phyloP scores from a whole-genome alignment of 2,797 vertebrate genomes.

The Gambelia wislizenii region DNA sequence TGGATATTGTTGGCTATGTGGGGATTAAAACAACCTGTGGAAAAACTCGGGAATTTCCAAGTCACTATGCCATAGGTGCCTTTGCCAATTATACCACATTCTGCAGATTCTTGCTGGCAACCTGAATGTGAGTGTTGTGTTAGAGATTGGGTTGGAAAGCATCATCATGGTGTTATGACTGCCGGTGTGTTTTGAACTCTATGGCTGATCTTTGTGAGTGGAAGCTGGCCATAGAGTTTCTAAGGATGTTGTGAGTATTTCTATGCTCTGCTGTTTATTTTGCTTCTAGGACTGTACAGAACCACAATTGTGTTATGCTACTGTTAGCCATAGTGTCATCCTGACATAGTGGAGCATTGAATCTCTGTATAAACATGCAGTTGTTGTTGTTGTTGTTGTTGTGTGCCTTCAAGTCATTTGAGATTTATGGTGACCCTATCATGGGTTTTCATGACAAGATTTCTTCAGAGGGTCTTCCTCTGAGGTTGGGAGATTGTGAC shows the following conservation, averaged over 20 bases:
- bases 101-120: no score
- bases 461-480: no score
- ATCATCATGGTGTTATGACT: not conserved
- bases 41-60: not conserved
- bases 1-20: not conserved
- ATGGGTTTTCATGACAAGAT: no score
- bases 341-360: not conserved
- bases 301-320: not conserved
- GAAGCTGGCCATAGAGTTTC: not conserved
- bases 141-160: not conserved
- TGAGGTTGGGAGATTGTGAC: no score
- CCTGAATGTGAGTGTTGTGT: not conserved
- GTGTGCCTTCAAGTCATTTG: no score
- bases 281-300: not conserved
- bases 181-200: not conserved
- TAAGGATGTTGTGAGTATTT: not conserved
- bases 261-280: not conserved
- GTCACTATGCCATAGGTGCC: not conserved
- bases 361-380: not conserved
- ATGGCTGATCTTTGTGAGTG: not conserved
- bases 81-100: not conserved
- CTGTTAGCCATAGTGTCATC: not conserved
- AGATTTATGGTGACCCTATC: no score
- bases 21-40: not conserved
- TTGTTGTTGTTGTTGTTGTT: no score